Evolutionary conservation across 2,113 vertebrate species (phyloP), one percentile per base, ranked within the genome.

Genomic region (Podocnemis expansa): DNA sequence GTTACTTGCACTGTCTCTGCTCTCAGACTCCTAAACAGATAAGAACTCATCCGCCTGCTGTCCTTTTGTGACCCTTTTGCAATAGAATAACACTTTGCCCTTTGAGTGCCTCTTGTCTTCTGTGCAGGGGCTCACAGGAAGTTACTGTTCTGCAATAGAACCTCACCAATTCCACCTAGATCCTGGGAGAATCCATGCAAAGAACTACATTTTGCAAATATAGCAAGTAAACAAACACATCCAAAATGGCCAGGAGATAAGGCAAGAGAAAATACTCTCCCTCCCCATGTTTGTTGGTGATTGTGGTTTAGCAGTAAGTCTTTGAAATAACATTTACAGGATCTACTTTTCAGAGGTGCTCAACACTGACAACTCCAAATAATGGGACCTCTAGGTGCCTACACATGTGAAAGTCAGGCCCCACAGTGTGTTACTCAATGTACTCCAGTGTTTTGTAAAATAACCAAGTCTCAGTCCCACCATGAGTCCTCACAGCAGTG

Each of bases 41-140:
- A 95, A 96, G 94, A 95, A 94, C 80, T 94, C 91, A 96, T 93
- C 95, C 3, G 17, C 80, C 94, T 91, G 84, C 95, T 93, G 96
- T 96, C 63, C 60, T 51, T 84, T 88, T n/a, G 43, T 96, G 96
- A 96, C 96, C 94, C 95, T 90, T 95, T 76, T 93, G 91, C 73
- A 89, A 89, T 73, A 49, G n/a, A 85, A 76, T 63, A 92, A 79
- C 92, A 63, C 81, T 94, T 94, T 89, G 83, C 93, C 91, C 96
- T 87, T 78, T 1, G 76, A 67, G 89, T 84, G 60, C 85, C 90
- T 90, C 94, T 96, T 95, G 90, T 95, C 93, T 94, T 96, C 92
- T 93, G 2, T 4, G 67, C 47, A 1, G 0, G 17, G 76, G 85
- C 22, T 90, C 92, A 76, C 17, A 41, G 45, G 85, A 82, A 73